phyloP scores from a whole-genome alignment of 2,888 invertebrate species.

The Drosophila subquinaria region DNA sequence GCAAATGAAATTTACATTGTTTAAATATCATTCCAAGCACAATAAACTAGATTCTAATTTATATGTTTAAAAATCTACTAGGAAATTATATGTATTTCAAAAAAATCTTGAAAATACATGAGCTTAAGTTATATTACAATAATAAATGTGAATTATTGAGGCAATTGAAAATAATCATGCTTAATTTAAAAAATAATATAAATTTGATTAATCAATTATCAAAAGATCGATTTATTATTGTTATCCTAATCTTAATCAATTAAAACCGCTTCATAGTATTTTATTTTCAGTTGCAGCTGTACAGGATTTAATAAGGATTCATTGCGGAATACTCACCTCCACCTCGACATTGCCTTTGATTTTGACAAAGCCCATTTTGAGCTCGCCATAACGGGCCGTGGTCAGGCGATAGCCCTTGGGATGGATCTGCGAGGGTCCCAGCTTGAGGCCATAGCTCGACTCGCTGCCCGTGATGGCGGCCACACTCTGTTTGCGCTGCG shows the following conservation, averaged over 20 bases:
- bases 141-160: no score
- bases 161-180: no score
- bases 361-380: conserved; percentile 94
- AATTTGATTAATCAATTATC: not conserved
- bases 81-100: no score
- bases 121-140: no score
- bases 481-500: conserved; percentile 78
- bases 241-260: not conserved
- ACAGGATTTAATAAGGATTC: not conserved
- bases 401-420: conserved; percentile 91
- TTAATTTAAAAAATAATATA: not conserved
- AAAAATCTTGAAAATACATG: no score
- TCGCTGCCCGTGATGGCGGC: conserved; percentile 69
- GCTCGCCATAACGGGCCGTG: conserved; percentile 91
- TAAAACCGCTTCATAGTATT: not conserved
- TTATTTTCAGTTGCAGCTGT: not conserved
- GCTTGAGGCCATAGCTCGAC: conserved; percentile 88
- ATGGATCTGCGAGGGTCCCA: conserved; percentile 93
- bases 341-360: conserved; percentile 96
- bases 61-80: no score
- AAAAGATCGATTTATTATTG: not conserved
- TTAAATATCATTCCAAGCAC: no score
- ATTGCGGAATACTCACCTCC: conserved; percentile 87
- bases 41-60: no score
- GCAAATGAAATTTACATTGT: no score